Base-by-base conservation (phyloP, 2,113 vertebrate species). In the Leiothrix lutea region DNA sequence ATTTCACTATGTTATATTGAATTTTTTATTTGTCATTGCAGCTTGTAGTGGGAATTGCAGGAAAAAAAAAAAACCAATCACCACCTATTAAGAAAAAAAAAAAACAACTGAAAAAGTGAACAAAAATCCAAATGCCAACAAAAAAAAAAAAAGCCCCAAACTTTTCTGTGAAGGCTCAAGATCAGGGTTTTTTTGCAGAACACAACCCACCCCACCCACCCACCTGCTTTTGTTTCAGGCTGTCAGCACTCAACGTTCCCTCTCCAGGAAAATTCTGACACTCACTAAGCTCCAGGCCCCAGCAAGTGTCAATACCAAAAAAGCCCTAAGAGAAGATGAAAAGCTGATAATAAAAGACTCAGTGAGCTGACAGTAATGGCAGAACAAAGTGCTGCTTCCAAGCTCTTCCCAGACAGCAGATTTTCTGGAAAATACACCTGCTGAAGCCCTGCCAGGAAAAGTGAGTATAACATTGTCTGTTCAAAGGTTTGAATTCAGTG, bases 401-500 rank as follows among this genome's bases (percentile, higher is more conserved):
- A 56, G 13, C 31, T 2, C 26, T 73, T 38, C 26, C 24, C 25
- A 66, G 61, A 51, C 45, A 67, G 58, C 44, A 57, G 71, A 12
- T 38, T 29, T 81, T 23, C 7, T 31, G 47, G 62, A 61, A 47
- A 88, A 70, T 3, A 11, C 8, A 9, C 60, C 88, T 73, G 53
- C 53, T 9, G 3, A 25, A 23, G 1, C 8, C 45, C 29, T 7
- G 5, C 2, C 1, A 29, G 78, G 60, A 5, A 5, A 19, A 44
- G 33, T 1, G 14, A 48, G 45, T 2, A 0, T 2, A 7, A 12
- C 21, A 3, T 1, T 4, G 51, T 5, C 44, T 28, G 20, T 4
- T 53, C 38, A 17, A 1, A 7, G 14, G 31, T 2, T 33, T 13
- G 5, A 8, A 7, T 29, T 48, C 36, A 65, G 45, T 0, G 2